Base-by-base conservation (phyloP, 1,140 invertebrate species). In the Aradophagus sp. region DNA sequence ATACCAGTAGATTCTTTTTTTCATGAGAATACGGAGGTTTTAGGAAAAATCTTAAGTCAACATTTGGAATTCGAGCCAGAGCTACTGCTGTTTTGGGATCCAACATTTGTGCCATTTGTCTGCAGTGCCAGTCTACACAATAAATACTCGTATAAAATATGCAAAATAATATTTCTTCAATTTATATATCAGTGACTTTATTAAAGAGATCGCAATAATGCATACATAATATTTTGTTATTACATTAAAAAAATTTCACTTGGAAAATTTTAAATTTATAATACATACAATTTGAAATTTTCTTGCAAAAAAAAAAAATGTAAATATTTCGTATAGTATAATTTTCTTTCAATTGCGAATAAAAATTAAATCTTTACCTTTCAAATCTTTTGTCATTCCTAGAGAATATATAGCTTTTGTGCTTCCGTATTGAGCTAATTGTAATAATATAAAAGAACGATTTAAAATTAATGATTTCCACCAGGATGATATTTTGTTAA, bases 11-110 rank as follows among this genome's bases (percentile, higher is more conserved):
- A 78, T 79, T 63, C 76, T 85, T 48, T 79, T 84, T 26, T 5
- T 86, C 70, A 74, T 87, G 81, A 59, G 84, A 85, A 27, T 89
- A 87, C 1, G 89, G 89, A 5, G 90, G 89, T 29, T 88, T 87
- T n/a, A 91, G 71, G 74, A 92, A 91, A 58, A 90, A 90, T 13
- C 87, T 79, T 42, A 87, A 73, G 77, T 91, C 88, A 12, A 85
- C 86, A 65, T 88, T 85, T 26, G 81, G 69, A 6, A 87, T 88
- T 71, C 90, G 78, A 16, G 90, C 90, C 16, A 92, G 81, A 20
- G 87, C 84, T 2, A 91, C 86, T 2, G 90, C 90, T 20, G 89
- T 91, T 75, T 84, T 87, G 34, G 88, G 85, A 80, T 91, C 89
- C 32, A 90, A 83, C 73, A 88, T 89, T 81, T 91, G 90, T 8